Percentiles rank a stretch among this genome's conserved stretches.
These are phyloP conservation scores for Leptatherina wallacei DNA, from an alignment of 2,797 vertebrate genomes.

Conservation along the genomic window DNA sequence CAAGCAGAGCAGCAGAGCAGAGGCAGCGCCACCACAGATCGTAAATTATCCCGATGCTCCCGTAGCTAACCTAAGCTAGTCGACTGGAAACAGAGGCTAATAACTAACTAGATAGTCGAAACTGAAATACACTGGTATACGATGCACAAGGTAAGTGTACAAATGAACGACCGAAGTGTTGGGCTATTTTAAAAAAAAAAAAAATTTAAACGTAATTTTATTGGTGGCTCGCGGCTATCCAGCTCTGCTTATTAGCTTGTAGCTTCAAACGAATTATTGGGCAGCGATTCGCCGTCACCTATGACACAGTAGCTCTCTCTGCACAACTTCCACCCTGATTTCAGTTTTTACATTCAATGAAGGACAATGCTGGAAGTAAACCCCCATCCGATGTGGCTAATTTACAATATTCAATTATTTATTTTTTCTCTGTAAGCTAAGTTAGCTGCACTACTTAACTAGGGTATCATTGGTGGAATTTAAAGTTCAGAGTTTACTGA, in stretches of 20 bases:
- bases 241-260: background rate
- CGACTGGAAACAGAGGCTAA: too few species aligned
- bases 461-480: background rate
- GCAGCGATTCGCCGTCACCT: background rate
- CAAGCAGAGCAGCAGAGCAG: background rate
- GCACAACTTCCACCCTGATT: background rate
- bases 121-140: background rate
- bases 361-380: background rate
- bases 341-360: too few species aligned
- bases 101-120: rapidly evolving
- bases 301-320: background rate
- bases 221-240: background rate
- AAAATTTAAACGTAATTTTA: background rate
- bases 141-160: slow-evolving; percentile 40
- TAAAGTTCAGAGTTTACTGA: background rate
- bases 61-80: background rate
- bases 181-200: background rate
- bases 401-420: background rate
- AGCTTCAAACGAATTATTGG: background rate
- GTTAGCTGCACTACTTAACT: background rate
- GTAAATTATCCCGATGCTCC: background rate
- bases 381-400: background rate
- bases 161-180: background rate
- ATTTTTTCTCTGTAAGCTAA: background rate
- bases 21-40: slow-evolving; percentile 1